Conservation (phyloP, 1,140 invertebrate species). For the Drosophila sucinea region DNA sequence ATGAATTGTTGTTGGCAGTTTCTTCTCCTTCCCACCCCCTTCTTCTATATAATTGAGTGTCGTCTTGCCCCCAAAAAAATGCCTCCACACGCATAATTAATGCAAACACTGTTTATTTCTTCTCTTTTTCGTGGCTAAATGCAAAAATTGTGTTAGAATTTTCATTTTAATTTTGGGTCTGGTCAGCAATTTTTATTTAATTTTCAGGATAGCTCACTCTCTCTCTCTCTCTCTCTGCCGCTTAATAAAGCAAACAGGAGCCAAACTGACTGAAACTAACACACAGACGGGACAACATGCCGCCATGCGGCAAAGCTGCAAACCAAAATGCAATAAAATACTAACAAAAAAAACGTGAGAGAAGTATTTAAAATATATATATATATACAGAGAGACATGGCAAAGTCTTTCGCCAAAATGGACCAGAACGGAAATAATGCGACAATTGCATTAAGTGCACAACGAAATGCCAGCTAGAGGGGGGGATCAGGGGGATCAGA, state of each 20-base stretch:
- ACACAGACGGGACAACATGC: conserved; percentile 32
- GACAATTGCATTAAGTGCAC: conserved; percentile 62
- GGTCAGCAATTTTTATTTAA: conserved; percentile 7
- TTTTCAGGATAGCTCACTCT: neutral
- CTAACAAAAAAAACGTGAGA: conserved; percentile 30
- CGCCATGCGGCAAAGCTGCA: conserved; percentile 62
- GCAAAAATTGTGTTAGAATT: conserved; percentile 10
- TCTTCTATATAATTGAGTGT: conserved; percentile 38
- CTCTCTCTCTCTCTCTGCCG: neutral
- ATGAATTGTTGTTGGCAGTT: conserved; percentile 70
- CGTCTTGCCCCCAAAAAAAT: conserved; percentile 44
- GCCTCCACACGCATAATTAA: conserved; percentile 68
- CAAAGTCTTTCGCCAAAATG: conserved; percentile 36
- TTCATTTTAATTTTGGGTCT: conserved; percentile 3
- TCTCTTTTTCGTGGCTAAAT: conserved; percentile 6
- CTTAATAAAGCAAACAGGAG: conserved; percentile 20
- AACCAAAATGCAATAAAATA: conserved; percentile 57
- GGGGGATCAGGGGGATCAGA: neutral
- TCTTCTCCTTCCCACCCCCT: conserved; percentile 15
- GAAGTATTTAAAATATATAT: conserved; percentile 51
- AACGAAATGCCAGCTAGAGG: conserved; percentile 16
- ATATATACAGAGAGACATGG: conserved; percentile 22
- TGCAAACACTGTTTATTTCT: conserved; percentile 46
- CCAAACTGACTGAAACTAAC: neutral
- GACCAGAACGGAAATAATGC: conserved; percentile 46